phyloP scores from a whole-genome alignment of 2,113 vertebrate genomes.

The Onychostoma macrolepis region DNA sequence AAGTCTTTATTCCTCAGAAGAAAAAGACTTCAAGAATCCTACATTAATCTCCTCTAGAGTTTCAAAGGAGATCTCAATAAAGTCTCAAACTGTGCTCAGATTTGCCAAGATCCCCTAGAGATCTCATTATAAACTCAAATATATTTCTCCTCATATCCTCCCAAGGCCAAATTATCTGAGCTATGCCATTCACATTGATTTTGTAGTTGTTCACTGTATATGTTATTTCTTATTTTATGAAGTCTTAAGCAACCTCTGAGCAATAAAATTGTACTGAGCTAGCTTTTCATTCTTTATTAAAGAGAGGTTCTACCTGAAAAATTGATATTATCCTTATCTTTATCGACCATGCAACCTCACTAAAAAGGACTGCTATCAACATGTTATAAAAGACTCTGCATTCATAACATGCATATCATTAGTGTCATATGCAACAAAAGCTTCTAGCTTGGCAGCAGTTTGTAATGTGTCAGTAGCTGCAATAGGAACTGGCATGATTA shows the following conservation, averaged over 20 bases:
- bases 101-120: background rate
- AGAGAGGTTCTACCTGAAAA: background rate
- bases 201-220: background rate
- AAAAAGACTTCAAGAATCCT: background rate
- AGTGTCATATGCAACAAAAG: constrained; percentile 7
- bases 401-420: background rate
- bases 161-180: background rate
- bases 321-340: background rate
- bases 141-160: background rate
- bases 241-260: background rate
- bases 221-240: background rate
- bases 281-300: background rate
- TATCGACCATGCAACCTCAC: background rate
- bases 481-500: constrained; percentile 19
- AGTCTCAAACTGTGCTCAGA: background rate
- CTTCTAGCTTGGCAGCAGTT: constrained; percentile 22
- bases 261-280: background rate
- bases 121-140: background rate
- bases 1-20: background rate
- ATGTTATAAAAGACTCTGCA: background rate
- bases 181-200: background rate
- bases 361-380: background rate
- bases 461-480: constrained; percentile 27
- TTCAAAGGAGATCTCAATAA: background rate
- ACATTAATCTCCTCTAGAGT: background rate